phyloP scores from a whole-genome alignment of 2,797 vertebrate genomes.

The Serranus cabrilla region DNA sequence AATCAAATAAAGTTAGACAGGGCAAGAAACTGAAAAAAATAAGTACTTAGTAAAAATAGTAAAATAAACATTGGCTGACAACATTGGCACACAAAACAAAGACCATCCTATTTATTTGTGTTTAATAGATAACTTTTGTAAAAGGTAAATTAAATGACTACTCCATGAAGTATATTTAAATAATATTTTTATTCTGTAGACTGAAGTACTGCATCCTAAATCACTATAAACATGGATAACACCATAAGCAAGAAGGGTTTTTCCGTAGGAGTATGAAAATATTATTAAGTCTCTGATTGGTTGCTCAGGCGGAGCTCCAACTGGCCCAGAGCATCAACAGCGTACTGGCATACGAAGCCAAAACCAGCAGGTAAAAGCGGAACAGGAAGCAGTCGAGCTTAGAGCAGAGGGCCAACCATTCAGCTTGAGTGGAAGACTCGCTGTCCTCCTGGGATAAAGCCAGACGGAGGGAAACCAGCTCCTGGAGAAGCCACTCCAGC shows the following conservation, averaged over 20 bases:
- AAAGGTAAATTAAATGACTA: neutral
- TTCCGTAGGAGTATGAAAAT: neutral
- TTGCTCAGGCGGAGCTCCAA: constrained; percentile 85
- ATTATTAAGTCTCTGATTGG: neutral
- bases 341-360: constrained; percentile 83
- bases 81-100: neutral
- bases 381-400: constrained; percentile 89
- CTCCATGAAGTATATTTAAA: neutral
- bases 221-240: neutral
- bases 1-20: neutral
- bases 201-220: neutral
- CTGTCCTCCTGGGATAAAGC: constrained; percentile 82
- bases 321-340: constrained; percentile 87
- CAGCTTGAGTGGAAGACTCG: constrained; percentile 69
- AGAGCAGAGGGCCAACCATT: constrained; percentile 87
- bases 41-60: neutral
- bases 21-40: neutral
- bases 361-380: constrained; percentile 84
- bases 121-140: neutral
- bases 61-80: constrained; percentile 1
- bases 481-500: constrained; percentile 85
- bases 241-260: neutral
- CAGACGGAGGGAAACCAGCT: constrained; percentile 83
- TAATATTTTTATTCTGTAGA: neutral
- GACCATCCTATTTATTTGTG: neutral